Base-by-base conservation (phyloP, 2,888 invertebrate genomes). In the Drosophila gaucha region DNA sequence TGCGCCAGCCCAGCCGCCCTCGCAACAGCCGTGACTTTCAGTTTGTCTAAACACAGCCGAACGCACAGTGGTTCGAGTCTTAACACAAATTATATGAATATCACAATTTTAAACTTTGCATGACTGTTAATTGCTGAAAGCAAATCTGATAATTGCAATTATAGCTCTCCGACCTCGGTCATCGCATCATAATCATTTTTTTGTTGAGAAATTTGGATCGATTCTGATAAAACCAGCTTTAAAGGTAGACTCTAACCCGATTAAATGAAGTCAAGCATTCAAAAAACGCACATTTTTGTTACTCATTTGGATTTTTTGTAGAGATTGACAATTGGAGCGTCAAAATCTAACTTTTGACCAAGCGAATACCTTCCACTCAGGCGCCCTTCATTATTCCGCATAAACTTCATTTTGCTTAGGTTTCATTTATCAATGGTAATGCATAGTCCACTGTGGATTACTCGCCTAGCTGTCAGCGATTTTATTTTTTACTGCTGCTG, bases 21-120 rank as follows among this genome's bases (percentile, higher is more conserved):
- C 50, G 20, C 49, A 36, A 16, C 60, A 35, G 49, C 56, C 52
- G 56, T 57, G 50, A 47, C 62, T 51, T 66, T 67, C 38, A 46
- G 54, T 70, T 70, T 55, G 54, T 74, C 63, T 63, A 63, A 75
- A 43, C 72, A 73, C 18, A 41, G 36, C 49, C n/a, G n/a, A n/a
- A n/a, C n/a, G n/a, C 59, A 76, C 73, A 66, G 59, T 76, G 72
- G 49, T 20, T 1, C 10, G 26, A 18, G 18, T 10, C 6, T 4
- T 1, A 5, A 9, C n/a, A 16, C 6, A 28, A 43, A 24, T 16
- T 24, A 4, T 16, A 35, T 44, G 36, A 18, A 28, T 30, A 14
- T 20, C 0, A 26, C 26, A 36, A 20, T 2, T 12, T 28, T 16
- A 16, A 18, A 22, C 24, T 35, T 47, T 3, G 33, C 3, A 24